Base-by-base conservation (phyloP, 2,113 vertebrate species). In the Chionodraco myersi region DNA sequence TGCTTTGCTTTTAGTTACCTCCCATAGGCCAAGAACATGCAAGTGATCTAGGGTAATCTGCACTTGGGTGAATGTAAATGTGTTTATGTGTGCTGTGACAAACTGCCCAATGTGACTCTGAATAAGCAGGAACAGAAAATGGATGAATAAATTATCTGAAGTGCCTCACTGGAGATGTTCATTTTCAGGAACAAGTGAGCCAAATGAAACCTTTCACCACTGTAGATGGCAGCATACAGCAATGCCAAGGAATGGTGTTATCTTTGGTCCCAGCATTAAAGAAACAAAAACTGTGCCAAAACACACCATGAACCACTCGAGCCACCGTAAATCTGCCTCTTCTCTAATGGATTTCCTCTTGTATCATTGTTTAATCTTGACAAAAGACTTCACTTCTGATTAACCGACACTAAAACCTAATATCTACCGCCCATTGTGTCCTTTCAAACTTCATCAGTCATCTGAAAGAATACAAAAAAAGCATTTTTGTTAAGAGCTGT, bases 401-500 rank as follows among this genome's bases (percentile, higher is more conserved):
- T 18, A 62, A 52, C 30, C 30, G 9, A 65, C n/a, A 78, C 26
- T 16, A 49, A 58, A 79, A 7, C 51, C 21, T 61, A 16, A 64
- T 1, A 9, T 53, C 49, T 34, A 13, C 12, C 18, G 5, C 16
- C 12, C 26, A 41, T 64, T 54, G 49, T 26, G 21, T 23, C 6
- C 12, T 75, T 44, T 74, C 62, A 64, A 44, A 66, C 21, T 23
- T 60, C 15, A 58, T 10, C 7, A 16, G 2, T 60, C 60, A 49
- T 64, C 44, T 72, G 53, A 47, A 52, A 21, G 47, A 77, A 63
- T 48, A 30, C 30, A 52, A 79, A 60, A 47, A 74, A 4, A 41
- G 45, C 68, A 57, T 61, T 83, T 60, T 73, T 15, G 1, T 21
- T 16, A 75, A 53, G 44, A 80, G 34, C 59, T 49, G 41, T 63